These are phyloP conservation scores for Scaptomyza parva DNA, from an alignment of 2,888 invertebrate species.

Conservation along the genomic window DNA sequence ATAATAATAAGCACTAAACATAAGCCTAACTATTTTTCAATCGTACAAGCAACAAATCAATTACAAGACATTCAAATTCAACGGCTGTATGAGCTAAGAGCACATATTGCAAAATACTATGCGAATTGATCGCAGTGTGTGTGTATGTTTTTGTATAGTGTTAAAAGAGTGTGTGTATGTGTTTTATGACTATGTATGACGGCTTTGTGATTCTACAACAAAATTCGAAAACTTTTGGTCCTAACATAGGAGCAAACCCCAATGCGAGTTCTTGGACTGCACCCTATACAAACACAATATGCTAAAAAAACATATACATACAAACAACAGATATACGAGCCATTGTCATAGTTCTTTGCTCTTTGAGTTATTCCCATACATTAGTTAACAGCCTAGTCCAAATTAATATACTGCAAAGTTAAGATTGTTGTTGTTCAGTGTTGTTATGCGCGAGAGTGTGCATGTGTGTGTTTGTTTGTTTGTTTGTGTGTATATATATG, in stretches of 20 bases:
- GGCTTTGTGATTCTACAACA: conserved; percentile 56
- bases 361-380: conserved; percentile 45
- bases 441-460: conserved; percentile 59
- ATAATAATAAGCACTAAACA: conserved; percentile 63
- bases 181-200: conserved; percentile 21
- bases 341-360: conserved; percentile 44
- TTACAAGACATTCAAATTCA: conserved; percentile 58
- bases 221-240: conserved; percentile 56
- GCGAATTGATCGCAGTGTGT: conserved; percentile 49
- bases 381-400: conserved; percentile 63
- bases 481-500: conserved; percentile 38
- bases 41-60: conserved; percentile 47
- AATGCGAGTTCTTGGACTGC: conserved; percentile 34
- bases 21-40: conserved; percentile 59
- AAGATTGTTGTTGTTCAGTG: conserved; percentile 66
- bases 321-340: conserved; percentile 26
- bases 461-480: conserved; percentile 50
- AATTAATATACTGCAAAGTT: conserved; percentile 55
- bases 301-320: conserved; percentile 42
- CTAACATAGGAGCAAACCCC: conserved; percentile 48
- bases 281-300: conserved; percentile 34
- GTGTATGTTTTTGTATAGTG: conserved; percentile 13
- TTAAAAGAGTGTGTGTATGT: conserved; percentile 24
- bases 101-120: conserved; percentile 45
- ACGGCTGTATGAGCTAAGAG: conserved; percentile 36